Percentiles rank a stretch among this genome's conserved stretches.
Conservation (phyloP, 2,797 vertebrate genomes). For the Loris lydekkerianus region DNA sequence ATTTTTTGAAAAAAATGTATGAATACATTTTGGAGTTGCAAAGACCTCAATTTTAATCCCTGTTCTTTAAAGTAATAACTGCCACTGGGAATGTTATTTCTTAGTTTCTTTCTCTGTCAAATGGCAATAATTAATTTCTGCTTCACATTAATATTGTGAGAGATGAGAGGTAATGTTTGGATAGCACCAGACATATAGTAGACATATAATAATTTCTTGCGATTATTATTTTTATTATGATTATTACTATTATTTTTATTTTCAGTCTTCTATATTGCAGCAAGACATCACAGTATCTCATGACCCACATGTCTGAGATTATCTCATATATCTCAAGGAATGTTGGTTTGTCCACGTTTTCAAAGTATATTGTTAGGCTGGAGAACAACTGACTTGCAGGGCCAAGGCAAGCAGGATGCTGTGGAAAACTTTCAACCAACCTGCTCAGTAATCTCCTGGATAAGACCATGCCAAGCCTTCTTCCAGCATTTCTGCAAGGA, state of each 20-base stretch:
- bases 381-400: not conserved
- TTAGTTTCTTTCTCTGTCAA: not conserved
- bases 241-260: not conserved
- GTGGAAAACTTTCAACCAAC: not conserved
- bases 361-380: not conserved
- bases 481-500: not conserved
- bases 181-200: not conserved
- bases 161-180: not conserved
- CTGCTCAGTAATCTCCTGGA: no score
- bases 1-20: not conserved
- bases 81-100: not conserved
- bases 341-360: not conserved
- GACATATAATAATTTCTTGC: not conserved
- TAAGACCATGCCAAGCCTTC: rapidly evolving
- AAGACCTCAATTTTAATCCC: not conserved
- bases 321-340: not conserved
- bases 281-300: not conserved
- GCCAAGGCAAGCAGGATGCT: not conserved
- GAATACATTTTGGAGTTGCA: not conserved
- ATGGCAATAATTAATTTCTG: not conserved
- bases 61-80: not conserved
- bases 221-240: not conserved
- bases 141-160: not conserved
- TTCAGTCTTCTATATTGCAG: not conserved
- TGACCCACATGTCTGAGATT: not conserved